Percentiles rank a stretch among this genome's conserved stretches.
phyloP scores from a whole-genome alignment of 2,888 invertebrate genomes.

The Agriotes lineatus region DNA sequence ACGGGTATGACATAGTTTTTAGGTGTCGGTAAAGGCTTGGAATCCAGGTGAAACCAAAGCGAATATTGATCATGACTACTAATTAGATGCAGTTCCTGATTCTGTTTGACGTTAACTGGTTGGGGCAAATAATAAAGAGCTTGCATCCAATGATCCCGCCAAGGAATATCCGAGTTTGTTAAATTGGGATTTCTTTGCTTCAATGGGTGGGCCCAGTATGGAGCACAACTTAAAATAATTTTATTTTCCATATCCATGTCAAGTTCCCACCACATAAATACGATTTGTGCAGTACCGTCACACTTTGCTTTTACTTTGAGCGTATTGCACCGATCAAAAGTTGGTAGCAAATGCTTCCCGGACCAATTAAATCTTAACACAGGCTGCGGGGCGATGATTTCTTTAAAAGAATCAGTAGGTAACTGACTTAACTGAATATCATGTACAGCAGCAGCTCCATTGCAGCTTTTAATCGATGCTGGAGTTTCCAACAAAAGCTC shows the following conservation, averaged over 20 bases:
- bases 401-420: slow-evolving; percentile 73
- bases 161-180: slow-evolving; percentile 75
- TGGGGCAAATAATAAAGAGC: slow-evolving; percentile 90
- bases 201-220: slow-evolving; percentile 86
- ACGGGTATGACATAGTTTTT: slow-evolving; percentile 59
- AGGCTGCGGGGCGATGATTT: slow-evolving; percentile 77
- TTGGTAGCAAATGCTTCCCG: slow-evolving; percentile 70
- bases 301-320: slow-evolving; percentile 66
- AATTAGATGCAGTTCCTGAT: slow-evolving; percentile 73
- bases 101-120: slow-evolving; percentile 70
- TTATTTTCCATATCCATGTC: slow-evolving; percentile 87
- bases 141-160: slow-evolving; percentile 99
- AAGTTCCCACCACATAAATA: slow-evolving; percentile 99
- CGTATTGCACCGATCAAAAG: slow-evolving; percentile 55
- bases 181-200: slow-evolving; percentile 55
- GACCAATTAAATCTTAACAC: slow-evolving; percentile 89
- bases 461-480: slow-evolving; percentile 65
- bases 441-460: slow-evolving; percentile 84
- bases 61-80: slow-evolving; percentile 94
- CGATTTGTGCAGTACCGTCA: slow-evolving; percentile 79
- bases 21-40: not conserved
- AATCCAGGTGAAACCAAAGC: slow-evolving; percentile 84
- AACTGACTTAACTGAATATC: slow-evolving; percentile 93
- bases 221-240: slow-evolving; percentile 88
- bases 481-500: slow-evolving; percentile 72